Base-by-base conservation (phyloP, 2,888 invertebrate genomes). In the Sphaerophoria rueppellii region DNA sequence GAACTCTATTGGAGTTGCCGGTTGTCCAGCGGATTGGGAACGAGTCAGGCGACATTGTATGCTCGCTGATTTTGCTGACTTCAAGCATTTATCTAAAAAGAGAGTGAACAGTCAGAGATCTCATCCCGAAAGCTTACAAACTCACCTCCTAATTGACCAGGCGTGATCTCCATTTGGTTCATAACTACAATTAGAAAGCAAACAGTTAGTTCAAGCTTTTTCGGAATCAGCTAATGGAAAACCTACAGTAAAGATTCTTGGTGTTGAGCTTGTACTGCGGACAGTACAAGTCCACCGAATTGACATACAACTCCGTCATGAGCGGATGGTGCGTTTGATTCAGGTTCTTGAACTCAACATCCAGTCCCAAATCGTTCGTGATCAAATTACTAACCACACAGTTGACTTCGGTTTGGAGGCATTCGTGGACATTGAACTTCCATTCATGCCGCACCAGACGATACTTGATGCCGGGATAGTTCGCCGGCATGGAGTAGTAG, bases 261-360 rank as follows among this genome's bases (percentile, higher is more conserved):
- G 87, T 55, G 82, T 90, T 90, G 6, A 92, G 67, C 43, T 88
- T 87, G 65, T 90, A 92, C 34, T 90, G 88, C 32, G 89, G 88
- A 72, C 91, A 91, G 76, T 89, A 91, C 32, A 92, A 75, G 14
- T 89, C 89, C 78, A 92, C 71, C 2, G 90, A 88, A 86, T 90
- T 90, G 1, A 91, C 87, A 72, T 90, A 90, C 2, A 92, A 77
- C 82, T 92, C 91, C 1, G 90, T 88, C 81, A 89, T 88, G 4
- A 89, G 82, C 0, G 89, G 88, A 88, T 94, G 93, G 88, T 95
- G 95, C 12, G 93, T 92, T 88, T 94, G 93, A 90, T 95, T 95
- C 48, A 94, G 92, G 91, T 96, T 96, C 88, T 95, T 95, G 0
- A 95, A 92, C 89, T 94, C 95, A 4, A 96, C 91, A 46, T 95